Evolutionary conservation across 2,797 vertebrate genomes (phyloP).

Genomic region (Platalea minor): DNA sequence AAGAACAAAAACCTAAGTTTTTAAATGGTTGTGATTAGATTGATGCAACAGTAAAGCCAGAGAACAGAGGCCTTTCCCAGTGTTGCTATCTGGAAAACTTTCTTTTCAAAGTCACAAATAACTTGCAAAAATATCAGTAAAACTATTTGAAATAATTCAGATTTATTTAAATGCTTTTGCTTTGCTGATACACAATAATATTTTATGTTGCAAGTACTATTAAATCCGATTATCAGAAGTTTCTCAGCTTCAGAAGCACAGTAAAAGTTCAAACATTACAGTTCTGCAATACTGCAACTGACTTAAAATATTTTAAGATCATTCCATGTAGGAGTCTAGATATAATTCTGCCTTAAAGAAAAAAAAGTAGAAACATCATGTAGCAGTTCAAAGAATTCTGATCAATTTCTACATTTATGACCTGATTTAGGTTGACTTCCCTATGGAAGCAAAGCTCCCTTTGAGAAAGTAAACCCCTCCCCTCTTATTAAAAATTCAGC

Average conservation of each 20-base stretch:
- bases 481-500: background rate
- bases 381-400: background rate
- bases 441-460: background rate
- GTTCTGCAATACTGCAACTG: background rate
- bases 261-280: background rate
- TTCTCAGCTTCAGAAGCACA: background rate
- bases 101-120: background rate
- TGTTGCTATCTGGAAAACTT: background rate
- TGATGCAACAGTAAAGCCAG: background rate
- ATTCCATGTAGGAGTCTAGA: background rate
- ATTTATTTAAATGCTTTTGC: background rate
- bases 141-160: background rate
- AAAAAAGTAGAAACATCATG: background rate
- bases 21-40: background rate
- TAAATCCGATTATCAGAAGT: background rate
- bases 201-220: background rate
- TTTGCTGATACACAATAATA: background rate
- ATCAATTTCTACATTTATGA: background rate
- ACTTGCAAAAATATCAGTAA: background rate
- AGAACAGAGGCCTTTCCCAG: background rate
- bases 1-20: background rate
- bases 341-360: background rate
- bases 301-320: background rate
- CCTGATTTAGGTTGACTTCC: background rate
- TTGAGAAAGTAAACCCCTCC: background rate